Conservation (phyloP, 2,797 vertebrate genomes). For the Nannoperca obscura region DNA sequence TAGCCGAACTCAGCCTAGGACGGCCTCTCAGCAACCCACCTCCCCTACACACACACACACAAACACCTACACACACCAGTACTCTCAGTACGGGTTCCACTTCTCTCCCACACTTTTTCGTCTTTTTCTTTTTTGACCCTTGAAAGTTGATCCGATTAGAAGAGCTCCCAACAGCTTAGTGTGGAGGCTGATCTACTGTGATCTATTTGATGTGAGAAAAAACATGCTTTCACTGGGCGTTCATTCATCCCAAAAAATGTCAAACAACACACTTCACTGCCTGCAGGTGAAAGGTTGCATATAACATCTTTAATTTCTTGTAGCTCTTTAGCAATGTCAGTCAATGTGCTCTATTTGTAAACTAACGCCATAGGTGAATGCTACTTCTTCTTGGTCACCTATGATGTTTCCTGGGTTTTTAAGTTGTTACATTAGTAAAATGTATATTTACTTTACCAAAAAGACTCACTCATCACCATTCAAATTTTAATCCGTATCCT, state of each 20-base stretch:
- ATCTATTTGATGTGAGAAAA: conserved; percentile 47
- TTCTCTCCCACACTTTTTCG: conserved; percentile 20
- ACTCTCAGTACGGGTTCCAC: conserved; percentile 29
- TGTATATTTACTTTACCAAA: background rate
- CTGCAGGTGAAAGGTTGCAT: background rate
- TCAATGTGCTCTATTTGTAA: conserved; percentile 1
- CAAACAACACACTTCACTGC: conserved; percentile 2
- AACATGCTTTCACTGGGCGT: conserved; percentile 9
- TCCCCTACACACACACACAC: conserved; percentile 1
- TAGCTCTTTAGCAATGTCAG: background rate
- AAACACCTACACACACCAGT: conserved; percentile 23
- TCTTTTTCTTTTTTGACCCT: conserved; percentile 35
- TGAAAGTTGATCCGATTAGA: conserved; percentile 65
- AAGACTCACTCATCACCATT: background rate
- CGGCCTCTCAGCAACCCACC: conserved; percentile 46
- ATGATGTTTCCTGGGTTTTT: background rate
- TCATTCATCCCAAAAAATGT: conserved; percentile 12
- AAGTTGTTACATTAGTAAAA: background rate
- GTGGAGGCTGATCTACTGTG: conserved; percentile 42
- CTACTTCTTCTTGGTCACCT: background rate
- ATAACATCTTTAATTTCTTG: background rate
- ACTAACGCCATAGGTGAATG: background rate
- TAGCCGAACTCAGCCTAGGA: conserved; percentile 64
- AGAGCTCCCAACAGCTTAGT: conserved; percentile 45
- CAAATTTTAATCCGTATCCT: background rate